phyloP scores from a whole-genome alignment of 2,797 vertebrate species.

The Silurus aristotelis region DNA sequence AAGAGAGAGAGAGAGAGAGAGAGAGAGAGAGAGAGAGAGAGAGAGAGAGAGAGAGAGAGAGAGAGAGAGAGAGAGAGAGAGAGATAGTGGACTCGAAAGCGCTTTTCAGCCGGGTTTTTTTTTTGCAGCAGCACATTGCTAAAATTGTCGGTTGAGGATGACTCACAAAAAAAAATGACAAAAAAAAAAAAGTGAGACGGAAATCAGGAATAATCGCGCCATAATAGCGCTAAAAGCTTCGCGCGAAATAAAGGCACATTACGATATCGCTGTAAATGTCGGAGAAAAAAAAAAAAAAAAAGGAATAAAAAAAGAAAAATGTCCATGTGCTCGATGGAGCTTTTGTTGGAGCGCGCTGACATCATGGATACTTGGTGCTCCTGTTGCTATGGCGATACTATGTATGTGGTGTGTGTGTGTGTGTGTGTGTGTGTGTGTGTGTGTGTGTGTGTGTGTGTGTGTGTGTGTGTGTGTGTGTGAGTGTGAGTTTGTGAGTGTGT shows the following conservation, averaged over 20 bases:
- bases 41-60: not conserved
- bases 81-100: not conserved
- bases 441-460: no score
- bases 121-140: conserved; percentile 7
- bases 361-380: conserved; percentile 15
- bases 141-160: conserved; percentile 4
- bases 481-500: no score
- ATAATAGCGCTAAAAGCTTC: conserved; percentile 44
- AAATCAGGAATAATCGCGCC: conserved; percentile 28
- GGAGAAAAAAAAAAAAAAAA: conserved; percentile 3
- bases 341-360: conserved; percentile 45
- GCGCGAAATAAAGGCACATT: not conserved
- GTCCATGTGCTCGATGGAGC: conserved; percentile 27
- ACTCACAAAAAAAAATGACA: conserved; percentile 19
- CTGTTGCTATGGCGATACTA: conserved; percentile 57
- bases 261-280: conserved; percentile 19
- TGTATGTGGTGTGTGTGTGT: conserved; percentile 44
- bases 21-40: conserved; percentile 13
- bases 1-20: conserved; percentile 21
- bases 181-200: not conserved
- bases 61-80: conserved; percentile 2
- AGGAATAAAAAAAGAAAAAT: not conserved
- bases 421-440: no score
- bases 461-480: not conserved
- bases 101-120: not conserved